Evolutionary conservation across 2,797 vertebrate species (phyloP), one percentile per base, ranked within the genome.

Genomic region (Triplophysa bombifrons): DNA sequence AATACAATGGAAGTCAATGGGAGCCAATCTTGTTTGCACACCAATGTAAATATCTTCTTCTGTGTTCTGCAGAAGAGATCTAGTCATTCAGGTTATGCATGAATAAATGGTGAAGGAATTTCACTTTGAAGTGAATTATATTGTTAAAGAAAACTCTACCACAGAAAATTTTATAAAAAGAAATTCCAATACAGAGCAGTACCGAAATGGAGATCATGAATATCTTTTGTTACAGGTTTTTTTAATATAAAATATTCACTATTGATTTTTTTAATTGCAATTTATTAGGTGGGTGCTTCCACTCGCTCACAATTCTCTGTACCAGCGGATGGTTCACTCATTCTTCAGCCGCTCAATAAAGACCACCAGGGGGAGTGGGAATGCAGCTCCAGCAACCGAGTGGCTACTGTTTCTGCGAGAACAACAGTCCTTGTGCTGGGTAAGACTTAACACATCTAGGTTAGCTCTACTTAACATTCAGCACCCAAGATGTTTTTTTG

Each of bases 281-380:
- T 50, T 50, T 46, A 63, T 53, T 73, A 98, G 97, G 89, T 95
- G 6, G 93, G 93, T 66, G 53, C 82, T 1, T 44, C 72, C 22
- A 92, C 92, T 3, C 90, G 84, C 46, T 89, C 88, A 1, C 84
- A 91, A 0, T 95, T 92, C 83, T 91, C 88, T 67, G 87, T 95
- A 46, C 91, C 93, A 3, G 81, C 70, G 4, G 95, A 96, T 48
- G 92, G 94, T 68, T 97, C 95, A 69, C 92, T 99, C 46, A 19
- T 96, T 74, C 90, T 99, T 71, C 91, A 85, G 58, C 95, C 96
- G 0, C 84, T 99, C 63, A 81, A 84, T 20, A 98, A 98, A 85
- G 96, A 97, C 83, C 96, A 98, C 87, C 94, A 97, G 0, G 97
- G 97, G 13, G 74, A 71, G 55, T 99, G 97, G 97, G 92, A 95